Percentiles rank a stretch among this genome's conserved stretches.
phyloP scores from a whole-genome alignment of 2,797 vertebrate species.

The Vireo griseus region DNA sequence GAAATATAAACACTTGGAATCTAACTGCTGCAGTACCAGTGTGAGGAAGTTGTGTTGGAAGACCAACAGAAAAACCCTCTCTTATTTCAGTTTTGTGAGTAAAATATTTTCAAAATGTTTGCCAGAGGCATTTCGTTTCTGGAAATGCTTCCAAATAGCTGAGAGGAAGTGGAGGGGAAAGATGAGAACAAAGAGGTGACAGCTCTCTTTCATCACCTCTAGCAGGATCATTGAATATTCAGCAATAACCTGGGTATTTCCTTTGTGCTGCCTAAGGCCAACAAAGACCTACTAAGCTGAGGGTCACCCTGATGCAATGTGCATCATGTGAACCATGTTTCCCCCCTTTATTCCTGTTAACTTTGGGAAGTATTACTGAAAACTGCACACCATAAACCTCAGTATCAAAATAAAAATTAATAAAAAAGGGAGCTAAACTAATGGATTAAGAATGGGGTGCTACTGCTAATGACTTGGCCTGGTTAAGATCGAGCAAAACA shows the following conservation, averaged over 20 bases:
- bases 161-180: neutral
- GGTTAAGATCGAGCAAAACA: neutral
- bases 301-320: neutral
- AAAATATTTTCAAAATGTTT: neutral
- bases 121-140: neutral
- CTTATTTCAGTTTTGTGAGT: neutral
- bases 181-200: neutral
- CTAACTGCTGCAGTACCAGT: neutral
- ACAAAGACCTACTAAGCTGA: neutral
- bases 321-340: rapidly evolving
- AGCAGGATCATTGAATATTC: neutral
- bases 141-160: neutral
- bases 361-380: neutral
- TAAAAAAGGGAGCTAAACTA: neutral
- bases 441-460: neutral
- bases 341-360: neutral
- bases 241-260: neutral
- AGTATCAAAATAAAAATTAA: neutral
- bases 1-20: neutral
- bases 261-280: neutral
- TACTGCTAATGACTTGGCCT: neutral
- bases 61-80: neutral
- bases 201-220: neutral
- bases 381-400: neutral
- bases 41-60: neutral